These are phyloP conservation scores for Nomada goodeniana DNA, from an alignment of 2,888 invertebrate genomes.

Conservation along the genomic window DNA sequence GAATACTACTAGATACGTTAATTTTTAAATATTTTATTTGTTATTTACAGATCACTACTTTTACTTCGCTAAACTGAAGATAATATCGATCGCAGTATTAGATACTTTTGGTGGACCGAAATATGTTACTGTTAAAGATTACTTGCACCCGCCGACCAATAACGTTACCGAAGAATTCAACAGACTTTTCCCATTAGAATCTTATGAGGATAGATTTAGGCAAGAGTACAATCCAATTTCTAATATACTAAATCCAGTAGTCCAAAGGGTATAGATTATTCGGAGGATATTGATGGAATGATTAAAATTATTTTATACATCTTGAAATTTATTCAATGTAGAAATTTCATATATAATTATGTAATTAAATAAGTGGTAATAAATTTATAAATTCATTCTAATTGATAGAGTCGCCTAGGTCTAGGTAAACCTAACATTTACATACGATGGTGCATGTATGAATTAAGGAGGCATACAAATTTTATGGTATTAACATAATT, in stretches of 20 bases:
- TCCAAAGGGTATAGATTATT: not conserved
- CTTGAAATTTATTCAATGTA: not conserved
- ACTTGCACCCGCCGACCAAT: constrained; percentile 83
- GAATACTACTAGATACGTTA: not conserved
- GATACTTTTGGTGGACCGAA: constrained; percentile 94
- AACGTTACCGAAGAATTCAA: constrained; percentile 58
- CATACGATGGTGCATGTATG: constrained; percentile 11
- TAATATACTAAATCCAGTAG: not conserved
- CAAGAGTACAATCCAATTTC: constrained; percentile 12
- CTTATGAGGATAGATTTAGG: not conserved
- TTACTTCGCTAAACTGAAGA: constrained; percentile 91
- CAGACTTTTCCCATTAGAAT: constrained; percentile 30
- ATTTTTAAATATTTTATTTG: not conserved
- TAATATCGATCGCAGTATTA: constrained; percentile 90
- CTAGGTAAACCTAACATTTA: not conserved
- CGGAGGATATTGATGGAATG: not conserved
- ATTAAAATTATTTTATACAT: not conserved
- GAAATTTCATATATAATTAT: not conserved
- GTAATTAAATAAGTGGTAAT: not conserved
- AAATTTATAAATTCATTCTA: constrained; percentile 2
- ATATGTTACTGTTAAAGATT: constrained; percentile 88
- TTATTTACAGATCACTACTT: constrained; percentile 90
- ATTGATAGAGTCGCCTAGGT: not conserved
- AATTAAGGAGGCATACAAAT: constrained; percentile 23
- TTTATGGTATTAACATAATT: constrained; percentile 31